Evolutionary conservation across 1,140 invertebrate genomes (phyloP), one percentile per base, ranked within the genome.

Genomic region (Pomacea maculata): DNA sequence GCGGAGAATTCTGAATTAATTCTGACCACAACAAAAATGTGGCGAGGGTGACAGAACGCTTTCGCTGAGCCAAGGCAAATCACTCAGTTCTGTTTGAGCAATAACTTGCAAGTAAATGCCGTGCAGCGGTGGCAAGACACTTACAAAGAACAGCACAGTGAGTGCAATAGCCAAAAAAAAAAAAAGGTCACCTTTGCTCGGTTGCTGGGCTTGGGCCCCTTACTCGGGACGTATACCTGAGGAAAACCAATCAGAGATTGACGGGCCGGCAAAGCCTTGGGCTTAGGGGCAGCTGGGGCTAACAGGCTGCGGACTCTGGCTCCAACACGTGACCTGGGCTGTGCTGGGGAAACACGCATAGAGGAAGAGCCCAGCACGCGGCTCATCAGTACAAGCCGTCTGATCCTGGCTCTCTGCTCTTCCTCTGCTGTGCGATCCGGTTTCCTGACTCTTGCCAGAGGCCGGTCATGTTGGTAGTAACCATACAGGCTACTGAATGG

Each of bases 171-270:
- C 25, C 74, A 55, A 63, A 17, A 78, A 68, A 76, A 45, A 57
- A 71, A 45, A 77, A 52, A 80, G 76, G 76, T 83, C 82, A 83
- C 82, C 82, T 83, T 83, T 15, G 82, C 64, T 45, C 79, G 72
- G 72, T 83, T 83, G 82, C 82, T 83, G 64, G 82, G 79, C 75
- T 67, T 76, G 14, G 21, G 17, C 19, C 79, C 82, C 17, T 75
- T 78, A 79, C 79, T 45, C 14, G 79, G 82, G 34, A 83, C 75
- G 65, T 78, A 83, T 1, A 83, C 82, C 70, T 75, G 65, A 25
- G 82, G 82, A 34, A 78, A 83, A 29, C 57, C 80, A 29, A 17
- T 76, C n/a, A 80, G 63, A 17, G 75, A 80, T 21, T 76, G 74
- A 9, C 79, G 75, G 25, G 75, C 29, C 19, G 79, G 75, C 52